Evolutionary conservation across 2,888 invertebrate species (phyloP).

Genomic region (Magallana nippona): DNA sequence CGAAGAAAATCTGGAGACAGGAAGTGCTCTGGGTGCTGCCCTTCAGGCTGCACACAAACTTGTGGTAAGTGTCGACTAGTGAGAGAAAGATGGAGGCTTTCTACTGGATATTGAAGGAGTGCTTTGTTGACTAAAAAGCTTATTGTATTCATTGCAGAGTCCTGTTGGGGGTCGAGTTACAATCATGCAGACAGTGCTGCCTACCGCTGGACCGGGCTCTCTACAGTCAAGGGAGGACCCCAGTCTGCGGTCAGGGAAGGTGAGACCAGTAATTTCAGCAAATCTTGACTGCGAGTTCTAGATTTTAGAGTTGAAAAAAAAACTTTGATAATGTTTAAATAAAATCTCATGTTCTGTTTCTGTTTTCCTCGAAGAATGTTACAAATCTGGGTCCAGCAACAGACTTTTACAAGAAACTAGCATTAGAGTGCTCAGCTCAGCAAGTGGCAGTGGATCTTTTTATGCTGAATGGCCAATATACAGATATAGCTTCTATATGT

Average conservation of each 20-base stretch:
- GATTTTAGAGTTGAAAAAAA: no score
- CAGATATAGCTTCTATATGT: slow-evolving; percentile 96
- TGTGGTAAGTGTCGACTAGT: slow-evolving; percentile 84
- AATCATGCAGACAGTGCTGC: slow-evolving; percentile 93
- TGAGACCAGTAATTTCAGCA: slow-evolving; percentile 46
- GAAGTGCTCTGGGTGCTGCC: slow-evolving; percentile 94
- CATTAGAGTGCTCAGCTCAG: slow-evolving; percentile 97
- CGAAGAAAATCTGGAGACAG: slow-evolving; percentile 84
- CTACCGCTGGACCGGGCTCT: slow-evolving; percentile 88
- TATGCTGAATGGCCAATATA: slow-evolving; percentile 93
- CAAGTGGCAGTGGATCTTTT: slow-evolving; percentile 98
- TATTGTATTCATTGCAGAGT: slow-evolving; percentile 82
- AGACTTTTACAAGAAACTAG: slow-evolving; percentile 97
- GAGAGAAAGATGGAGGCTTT: no score
- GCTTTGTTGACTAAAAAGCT: neutral
- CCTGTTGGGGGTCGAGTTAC: slow-evolving; percentile 96
- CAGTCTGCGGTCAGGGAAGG: slow-evolving; percentile 87
- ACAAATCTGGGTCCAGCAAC: slow-evolving; percentile 95
- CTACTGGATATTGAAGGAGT: no score
- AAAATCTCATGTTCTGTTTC: neutral
- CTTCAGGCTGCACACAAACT: slow-evolving; percentile 94
- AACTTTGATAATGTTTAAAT: no score
- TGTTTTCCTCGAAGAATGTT: slow-evolving; percentile 82
- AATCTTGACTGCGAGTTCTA: neutral
- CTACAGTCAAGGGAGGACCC: slow-evolving; percentile 93